Percentiles rank a stretch among this genome's conserved stretches.
These are phyloP conservation scores for Lepidothrix coronata DNA, from an alignment of 2,113 vertebrate species.

Conservation along the genomic window DNA sequence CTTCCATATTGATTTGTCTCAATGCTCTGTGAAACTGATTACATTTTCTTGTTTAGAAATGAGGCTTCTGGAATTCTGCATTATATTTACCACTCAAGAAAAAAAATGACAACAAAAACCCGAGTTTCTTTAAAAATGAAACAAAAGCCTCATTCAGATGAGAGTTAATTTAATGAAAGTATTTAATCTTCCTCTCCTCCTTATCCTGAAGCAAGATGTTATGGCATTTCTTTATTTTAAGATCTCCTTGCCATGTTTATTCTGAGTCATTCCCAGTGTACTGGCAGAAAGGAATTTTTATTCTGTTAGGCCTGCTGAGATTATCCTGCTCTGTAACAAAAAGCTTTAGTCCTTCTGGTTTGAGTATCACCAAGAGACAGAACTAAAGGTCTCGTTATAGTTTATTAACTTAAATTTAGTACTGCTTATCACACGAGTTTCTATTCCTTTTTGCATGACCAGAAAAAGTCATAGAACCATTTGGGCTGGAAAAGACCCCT, in stretches of 20 bases:
- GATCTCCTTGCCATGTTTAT: conserved; percentile 34
- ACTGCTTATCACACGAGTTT: background rate
- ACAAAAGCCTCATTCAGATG: conserved; percentile 18
- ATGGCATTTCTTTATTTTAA: conserved; percentile 36
- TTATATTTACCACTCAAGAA: conserved; percentile 12
- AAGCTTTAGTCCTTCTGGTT: background rate
- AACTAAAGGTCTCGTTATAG: background rate
- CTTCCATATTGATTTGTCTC: conserved; percentile 57
- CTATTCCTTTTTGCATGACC: background rate
- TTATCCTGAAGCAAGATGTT: conserved; percentile 9
- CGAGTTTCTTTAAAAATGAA: conserved; percentile 11
- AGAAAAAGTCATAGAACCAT: background rate
- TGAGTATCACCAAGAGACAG: background rate
- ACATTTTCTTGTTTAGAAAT: conserved; percentile 35
- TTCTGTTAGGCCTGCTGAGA: conserved; percentile 7
- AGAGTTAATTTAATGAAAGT: conserved; percentile 59
- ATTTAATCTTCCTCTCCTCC: conserved; percentile 51
- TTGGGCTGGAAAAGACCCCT: background rate
- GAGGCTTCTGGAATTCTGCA: conserved; percentile 32
- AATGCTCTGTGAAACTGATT: conserved; percentile 35
- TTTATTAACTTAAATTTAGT: background rate
- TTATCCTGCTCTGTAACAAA: background rate
- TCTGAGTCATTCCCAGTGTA: conserved; percentile 36
- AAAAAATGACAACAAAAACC: conserved; percentile 6
- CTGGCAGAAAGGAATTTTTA: conserved; percentile 27